phyloP scores from a whole-genome alignment of 2,797 vertebrate genomes.

The Sibirionetta formosa region DNA sequence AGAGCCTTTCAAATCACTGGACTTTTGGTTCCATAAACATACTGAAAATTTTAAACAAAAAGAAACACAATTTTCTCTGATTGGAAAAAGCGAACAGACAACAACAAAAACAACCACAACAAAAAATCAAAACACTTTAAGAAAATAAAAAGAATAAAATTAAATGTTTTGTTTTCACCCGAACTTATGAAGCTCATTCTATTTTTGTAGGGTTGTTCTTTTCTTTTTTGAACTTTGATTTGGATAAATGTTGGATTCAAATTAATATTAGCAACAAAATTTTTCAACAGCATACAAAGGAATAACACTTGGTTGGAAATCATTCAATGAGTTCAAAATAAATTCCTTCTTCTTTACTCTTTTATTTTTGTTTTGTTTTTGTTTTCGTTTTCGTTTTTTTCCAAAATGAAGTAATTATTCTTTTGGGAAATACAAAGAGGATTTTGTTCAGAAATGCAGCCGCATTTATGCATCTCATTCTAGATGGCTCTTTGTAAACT shows the following conservation, averaged over 20 bases:
- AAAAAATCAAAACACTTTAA: background rate
- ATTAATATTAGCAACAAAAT: background rate
- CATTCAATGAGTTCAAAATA: background rate
- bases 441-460: background rate
- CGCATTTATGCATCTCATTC: background rate
- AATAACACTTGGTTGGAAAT: background rate
- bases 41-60: background rate
- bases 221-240: background rate
- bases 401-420: background rate
- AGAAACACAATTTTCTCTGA: background rate
- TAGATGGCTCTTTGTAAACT: background rate
- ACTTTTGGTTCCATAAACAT: fast-evolving
- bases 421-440: background rate
- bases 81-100: fast-evolving
- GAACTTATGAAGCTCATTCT: background rate
- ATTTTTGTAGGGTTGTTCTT: background rate
- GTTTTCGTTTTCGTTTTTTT: fast-evolving
- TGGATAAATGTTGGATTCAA: background rate
- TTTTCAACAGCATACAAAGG: background rate
- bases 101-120: background rate
- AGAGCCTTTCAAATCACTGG: background rate
- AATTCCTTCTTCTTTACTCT: background rate
- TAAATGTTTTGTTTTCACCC: background rate
- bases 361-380: too few relatives aligned
- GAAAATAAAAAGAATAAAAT: background rate